Base-by-base conservation (phyloP, 2,113 vertebrate species). In the Sinocyclocheilus rhinocerous region DNA sequence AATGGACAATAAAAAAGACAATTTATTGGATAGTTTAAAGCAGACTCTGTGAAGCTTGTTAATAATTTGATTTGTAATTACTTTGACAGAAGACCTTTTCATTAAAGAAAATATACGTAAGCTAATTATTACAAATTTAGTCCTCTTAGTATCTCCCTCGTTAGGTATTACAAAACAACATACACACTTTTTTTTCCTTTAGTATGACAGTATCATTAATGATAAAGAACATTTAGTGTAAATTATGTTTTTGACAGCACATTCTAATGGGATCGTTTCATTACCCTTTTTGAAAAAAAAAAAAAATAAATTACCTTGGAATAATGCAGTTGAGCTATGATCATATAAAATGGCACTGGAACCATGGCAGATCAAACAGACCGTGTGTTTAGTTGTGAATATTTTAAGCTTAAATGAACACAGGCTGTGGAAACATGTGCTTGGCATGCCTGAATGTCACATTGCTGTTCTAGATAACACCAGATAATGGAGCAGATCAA, bases 401-500 rank as follows among this genome's bases (percentile, higher is more conserved):
- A 76, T 63, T 24, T 39, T 63, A 13, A 55, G 52, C 29, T 63
- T 42, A 80, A 42, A 61, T 61, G 33, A 80, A 81, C 59, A 48
- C 57, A 24, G 61, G 39, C 36, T 45, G 79, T 81, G 9, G n/a
- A 48, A 67, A 29, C 29, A 67, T 81, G 39, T 18, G 36, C 59
- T 81, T 81, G 79, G 59, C 79, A 26, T 48, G 59, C n/a, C 18
- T 83, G 63, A 83, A 83, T 52, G 81, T 83, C 45, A 70, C 65
- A 70, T 26, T 83, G 45, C 63, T 70, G 65, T 55, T 83, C 24
- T 2, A 20, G 79, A 81, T 67, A 11, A 48, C 7, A 65, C 61
- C 65, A 70, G 81, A 83, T 83, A 83, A 83, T 83, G 81, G 63
- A 83, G 3, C 26, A 36, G 65, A 70, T 83, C 81, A 52, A 83